Evolutionary conservation across 2,888 invertebrate species (phyloP).

Genomic region (Scaptomyza reducta): DNA sequence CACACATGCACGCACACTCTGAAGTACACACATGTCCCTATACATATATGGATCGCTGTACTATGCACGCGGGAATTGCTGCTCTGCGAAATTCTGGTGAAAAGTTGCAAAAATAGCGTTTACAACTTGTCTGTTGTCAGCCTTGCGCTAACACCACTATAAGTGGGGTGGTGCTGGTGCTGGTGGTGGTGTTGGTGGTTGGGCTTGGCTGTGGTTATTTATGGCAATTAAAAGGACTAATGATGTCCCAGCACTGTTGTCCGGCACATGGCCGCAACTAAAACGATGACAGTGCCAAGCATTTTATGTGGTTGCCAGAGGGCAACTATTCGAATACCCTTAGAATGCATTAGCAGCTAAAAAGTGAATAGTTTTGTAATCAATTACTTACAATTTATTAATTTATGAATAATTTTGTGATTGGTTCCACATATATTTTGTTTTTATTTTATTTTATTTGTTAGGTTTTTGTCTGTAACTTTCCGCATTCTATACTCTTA

Average conservation of each 20-base stretch:
- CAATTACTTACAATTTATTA: not conserved
- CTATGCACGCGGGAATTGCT: constrained; percentile 72
- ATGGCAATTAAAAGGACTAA: constrained; percentile 81
- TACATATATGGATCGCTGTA: constrained; percentile 41
- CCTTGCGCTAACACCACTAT: constrained; percentile 11
- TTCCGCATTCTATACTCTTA: not conserved
- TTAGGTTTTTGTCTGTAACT: constrained; percentile 13
- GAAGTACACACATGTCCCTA: constrained; percentile 1
- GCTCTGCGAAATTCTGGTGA: constrained; percentile 23
- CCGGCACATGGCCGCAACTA: constrained; percentile 49
- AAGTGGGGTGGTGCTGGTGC: not conserved
- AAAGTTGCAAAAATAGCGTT: constrained; percentile 76
- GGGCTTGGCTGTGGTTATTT: constrained; percentile 73
- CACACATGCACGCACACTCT: constrained; percentile 7
- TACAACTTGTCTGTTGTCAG: constrained; percentile 70
- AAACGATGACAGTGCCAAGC: constrained; percentile 36
- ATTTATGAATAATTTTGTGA: not conserved
- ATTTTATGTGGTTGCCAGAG: constrained; percentile 37
- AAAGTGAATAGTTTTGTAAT: too few species aligned
- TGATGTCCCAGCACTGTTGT: constrained; percentile 74
- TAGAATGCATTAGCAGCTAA: not conserved
- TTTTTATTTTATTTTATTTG: not conserved
- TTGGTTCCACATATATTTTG: too few species aligned
- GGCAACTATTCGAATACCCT: constrained; percentile 48
- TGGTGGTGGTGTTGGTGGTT: not conserved